Base-by-base conservation (phyloP, 2,888 invertebrate genomes). In the Noctua comes region DNA sequence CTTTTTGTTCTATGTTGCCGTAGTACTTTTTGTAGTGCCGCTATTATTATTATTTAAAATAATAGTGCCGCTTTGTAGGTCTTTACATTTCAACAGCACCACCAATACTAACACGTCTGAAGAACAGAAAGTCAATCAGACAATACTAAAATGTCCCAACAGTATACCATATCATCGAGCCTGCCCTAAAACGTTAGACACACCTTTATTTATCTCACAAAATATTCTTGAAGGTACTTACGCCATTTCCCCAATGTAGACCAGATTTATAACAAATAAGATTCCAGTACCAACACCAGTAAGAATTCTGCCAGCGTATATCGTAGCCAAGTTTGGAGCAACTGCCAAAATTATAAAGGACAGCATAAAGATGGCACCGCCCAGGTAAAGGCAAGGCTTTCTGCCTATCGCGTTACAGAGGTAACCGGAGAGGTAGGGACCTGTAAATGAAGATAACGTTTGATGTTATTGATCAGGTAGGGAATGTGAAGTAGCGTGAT, bases 331-430 rank as follows among this genome's bases (percentile, higher is more conserved):
- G 7, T 87, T 89, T 0, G 79, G 82, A 0, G 92, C 83, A 0
- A 88, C 13, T 4, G 88, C 89, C 36, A 93, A 71, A 0, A 93
- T 40, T 0, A 90, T 10, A 57, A 85, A 91, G 0, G 90, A 77
- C 1, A 89, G 24, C 0, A 88, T 43, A 8, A 80, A 75, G 1
- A 89, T 7, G 0, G 82, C 7, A 1, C 90, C 92, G 4, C 90
- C 91, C 0, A 91, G 46, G 24, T 91, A 43, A 0, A 93, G 71
- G 62, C 91, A 90, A 36, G 89, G 89, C 72, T 92, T 93, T 4
- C 94, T 82, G 1, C 93, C 94, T 16, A 85, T 86, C 21, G 76
- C 62, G 54, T 93, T 93, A 0, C 90, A 91, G 0, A 93, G 36
- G 77, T 89, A 91, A 0, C 91, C 91, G 1, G 90, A 82, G 36